Evolutionary conservation across 2,113 vertebrate genomes (phyloP), one percentile per base, ranked within the genome.

Genomic region (Boulengeromyrus knoepffleri): DNA sequence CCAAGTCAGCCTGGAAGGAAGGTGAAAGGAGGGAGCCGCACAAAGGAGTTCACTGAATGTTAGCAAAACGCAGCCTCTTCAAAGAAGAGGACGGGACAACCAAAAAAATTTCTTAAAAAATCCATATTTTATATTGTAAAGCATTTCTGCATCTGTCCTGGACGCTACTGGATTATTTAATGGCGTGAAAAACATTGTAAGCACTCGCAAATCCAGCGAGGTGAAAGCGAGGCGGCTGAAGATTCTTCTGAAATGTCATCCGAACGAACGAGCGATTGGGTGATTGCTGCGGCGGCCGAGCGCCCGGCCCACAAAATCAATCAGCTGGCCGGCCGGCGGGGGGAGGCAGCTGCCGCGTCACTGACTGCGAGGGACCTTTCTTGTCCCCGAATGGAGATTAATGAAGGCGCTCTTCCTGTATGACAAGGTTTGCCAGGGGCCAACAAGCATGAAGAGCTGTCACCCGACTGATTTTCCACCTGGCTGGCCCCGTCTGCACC

Each of bases 1-100:
- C 93, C 95, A 95, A 94, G 91, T 77, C 77, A 62, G 94, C 94
- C 92, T 93, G 91, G 93, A 91, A 92, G 92, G 93, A 94, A 94
- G 94, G 94, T 93, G 93, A 91, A 95, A 94, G 91, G 74, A 47
- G 91, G 90, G 24, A 87, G 50, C 12, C 9, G 19, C 83, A 85
- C 7, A 21, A 47, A 42, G 36, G 13, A 84, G 13, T 36, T 21
- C 6, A 39, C 21, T 1, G 21, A 45, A 47, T 21, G 12, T 50
- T 36, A 7, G 13, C n/a, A n/a, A 52, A 52, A 36, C 0, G 46
- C 13, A 45, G n/a, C 92, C 92, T 94, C 24, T 95, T 94, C 91
- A 94, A 92, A 42, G 45, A 42, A 84, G 80, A 1, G 2, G 2
- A 42, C 13, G 15, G 21, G 36, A 47, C 12, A 46, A 84, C 24